Percentiles rank a stretch among this genome's conserved stretches.
phyloP scores from a whole-genome alignment of 2,888 invertebrate species.

The Digitonthophagus gazella region DNA sequence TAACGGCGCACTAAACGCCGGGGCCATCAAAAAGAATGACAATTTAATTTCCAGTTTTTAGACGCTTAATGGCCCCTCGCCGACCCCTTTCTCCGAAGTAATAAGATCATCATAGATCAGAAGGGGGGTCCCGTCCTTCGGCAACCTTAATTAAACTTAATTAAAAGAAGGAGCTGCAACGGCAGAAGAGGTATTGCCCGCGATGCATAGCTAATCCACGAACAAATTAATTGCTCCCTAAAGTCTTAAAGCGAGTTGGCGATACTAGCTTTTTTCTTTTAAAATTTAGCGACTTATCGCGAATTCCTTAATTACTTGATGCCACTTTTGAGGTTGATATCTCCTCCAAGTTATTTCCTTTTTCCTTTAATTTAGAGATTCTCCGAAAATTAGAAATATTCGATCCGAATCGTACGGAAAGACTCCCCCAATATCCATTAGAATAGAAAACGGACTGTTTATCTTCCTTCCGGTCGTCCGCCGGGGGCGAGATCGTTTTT shows the following conservation, averaged over 20 bases:
- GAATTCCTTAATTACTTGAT: not conserved
- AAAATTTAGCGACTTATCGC: too few species aligned
- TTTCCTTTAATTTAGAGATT: not conserved
- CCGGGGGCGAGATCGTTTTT: not conserved
- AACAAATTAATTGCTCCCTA: constrained; percentile 52
- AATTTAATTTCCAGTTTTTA: constrained; percentile 41
- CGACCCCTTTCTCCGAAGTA: constrained; percentile 36
- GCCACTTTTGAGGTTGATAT: not conserved
- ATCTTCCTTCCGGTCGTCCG: constrained; percentile 4
- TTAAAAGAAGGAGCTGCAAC: constrained; percentile 48
- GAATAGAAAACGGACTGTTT: constrained; percentile 13
- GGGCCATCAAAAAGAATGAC: constrained; percentile 41
- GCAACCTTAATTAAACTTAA: constrained; percentile 56
- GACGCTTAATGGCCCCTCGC: constrained; percentile 36
- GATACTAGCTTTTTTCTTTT: not conserved
- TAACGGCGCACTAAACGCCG: constrained; percentile 34
- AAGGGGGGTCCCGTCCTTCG: constrained; percentile 51
- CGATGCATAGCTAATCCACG: constrained; percentile 53
- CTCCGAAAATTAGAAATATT: not conserved
- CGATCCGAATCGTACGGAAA: not conserved
- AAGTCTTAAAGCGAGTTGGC: not conserved
- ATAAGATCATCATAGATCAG: constrained; percentile 46
- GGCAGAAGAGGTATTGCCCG: constrained; percentile 28
- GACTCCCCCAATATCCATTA: constrained; percentile 14
- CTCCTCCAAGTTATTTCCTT: not conserved